Conservation (phyloP, 2,888 invertebrate species). For the Podabrus alpinus region DNA sequence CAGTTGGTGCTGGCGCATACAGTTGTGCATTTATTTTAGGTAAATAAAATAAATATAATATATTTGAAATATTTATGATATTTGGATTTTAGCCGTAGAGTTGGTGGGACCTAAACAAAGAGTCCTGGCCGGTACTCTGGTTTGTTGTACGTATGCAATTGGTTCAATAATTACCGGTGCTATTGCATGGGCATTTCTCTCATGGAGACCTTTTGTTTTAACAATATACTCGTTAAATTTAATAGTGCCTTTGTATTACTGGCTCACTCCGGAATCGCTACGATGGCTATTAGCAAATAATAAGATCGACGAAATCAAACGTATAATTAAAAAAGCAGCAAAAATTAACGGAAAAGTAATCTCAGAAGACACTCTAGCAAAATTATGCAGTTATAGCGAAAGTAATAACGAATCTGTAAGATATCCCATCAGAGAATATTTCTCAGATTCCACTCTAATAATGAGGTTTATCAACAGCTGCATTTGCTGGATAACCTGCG, state of each 20-base stretch:
- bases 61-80: constrained; percentile 7
- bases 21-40: constrained; percentile 76
- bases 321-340: constrained; percentile 65
- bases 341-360: constrained; percentile 60
- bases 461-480: constrained; percentile 66
- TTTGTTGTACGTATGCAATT: constrained; percentile 71
- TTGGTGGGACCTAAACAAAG: constrained; percentile 75
- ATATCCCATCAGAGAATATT: constrained; percentile 50
- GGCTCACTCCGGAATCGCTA: constrained; percentile 72
- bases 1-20: constrained; percentile 71
- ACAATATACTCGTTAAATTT: constrained; percentile 70
- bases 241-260: constrained; percentile 68
- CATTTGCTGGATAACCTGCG: constrained; percentile 80
- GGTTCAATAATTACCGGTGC: constrained; percentile 71
- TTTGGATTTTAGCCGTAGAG: constrained; percentile 66
- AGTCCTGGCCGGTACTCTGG: constrained; percentile 71
- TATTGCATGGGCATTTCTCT: constrained; percentile 67
- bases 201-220: constrained; percentile 62
- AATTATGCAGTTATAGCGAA: constrained; percentile 33
- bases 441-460: constrained; percentile 60
- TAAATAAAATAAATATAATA: constrained; percentile 40
- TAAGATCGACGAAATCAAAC: constrained; percentile 60
- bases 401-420: constrained; percentile 14
- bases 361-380: constrained; percentile 46
- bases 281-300: constrained; percentile 75